Conservation (phyloP, 2,113 vertebrate genomes). For the Pelodiscus sinensis region DNA sequence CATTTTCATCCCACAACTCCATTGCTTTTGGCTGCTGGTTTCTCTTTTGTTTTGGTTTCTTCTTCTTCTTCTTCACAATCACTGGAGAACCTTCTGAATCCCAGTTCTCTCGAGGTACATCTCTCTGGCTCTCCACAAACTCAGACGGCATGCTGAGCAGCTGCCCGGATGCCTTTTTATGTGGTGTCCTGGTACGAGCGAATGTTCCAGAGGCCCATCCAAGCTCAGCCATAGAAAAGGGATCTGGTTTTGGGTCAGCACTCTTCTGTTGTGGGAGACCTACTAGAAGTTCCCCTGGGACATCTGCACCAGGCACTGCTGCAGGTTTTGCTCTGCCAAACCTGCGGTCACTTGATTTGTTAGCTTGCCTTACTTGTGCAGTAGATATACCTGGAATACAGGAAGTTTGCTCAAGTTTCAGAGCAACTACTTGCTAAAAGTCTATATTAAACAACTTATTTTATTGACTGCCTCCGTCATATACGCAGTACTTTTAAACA, state of each 20-base stretch:
- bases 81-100: slow-evolving; percentile 61
- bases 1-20: slow-evolving; percentile 56
- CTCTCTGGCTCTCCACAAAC: slow-evolving; percentile 45
- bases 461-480: neutral
- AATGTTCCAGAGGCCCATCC: slow-evolving; percentile 44
- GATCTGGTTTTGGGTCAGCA: slow-evolving; percentile 45
- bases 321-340: slow-evolving; percentile 63
- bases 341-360: slow-evolving; percentile 70
- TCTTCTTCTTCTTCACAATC: slow-evolving; percentile 79
- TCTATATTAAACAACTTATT: neutral
- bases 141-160: neutral
- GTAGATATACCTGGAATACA: slow-evolving; percentile 80
- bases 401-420: slow-evolving; percentile 78
- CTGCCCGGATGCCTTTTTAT: slow-evolving; percentile 30
- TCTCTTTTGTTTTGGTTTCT: slow-evolving; percentile 78
- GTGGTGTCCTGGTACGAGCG: slow-evolving; percentile 35
- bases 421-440: slow-evolving; percentile 5
- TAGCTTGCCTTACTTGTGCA: slow-evolving; percentile 69
- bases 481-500: neutral
- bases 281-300: slow-evolving; percentile 49
- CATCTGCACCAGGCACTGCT: slow-evolving; percentile 33
- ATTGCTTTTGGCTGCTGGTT: slow-evolving; percentile 41
- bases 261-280: slow-evolving; percentile 65
- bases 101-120: slow-evolving; percentile 62
- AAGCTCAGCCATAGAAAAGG: slow-evolving; percentile 14